Base-by-base conservation (phyloP, 2,797 vertebrate genomes). In the Pipistrellus pipistrellus region DNA sequence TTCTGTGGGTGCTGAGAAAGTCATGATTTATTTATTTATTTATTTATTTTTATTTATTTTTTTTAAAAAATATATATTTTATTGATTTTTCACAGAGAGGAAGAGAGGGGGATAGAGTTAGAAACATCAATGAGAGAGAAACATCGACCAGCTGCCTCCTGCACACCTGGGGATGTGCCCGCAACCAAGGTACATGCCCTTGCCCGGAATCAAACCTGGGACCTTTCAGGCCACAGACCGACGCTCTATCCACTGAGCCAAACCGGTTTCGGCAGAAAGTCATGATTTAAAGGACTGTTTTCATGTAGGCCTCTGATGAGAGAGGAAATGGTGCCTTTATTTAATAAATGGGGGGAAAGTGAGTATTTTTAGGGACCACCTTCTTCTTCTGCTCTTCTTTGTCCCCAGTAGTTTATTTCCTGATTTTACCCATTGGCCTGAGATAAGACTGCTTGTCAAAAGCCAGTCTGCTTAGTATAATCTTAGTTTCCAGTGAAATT, bases 401-500 rank as follows among this genome's bases (percentile, higher is more conserved):
- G 48, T 85, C 15, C 88, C 69, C 68, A 71, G 27, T 41, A 77
- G 89, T 97, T 96, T 85, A 96, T 97, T 97, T 94, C 85, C 69
- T 91, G 57, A 93, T 53, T 38, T 75, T 94, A 21, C 80, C 88
- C 71, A 90, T 53, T 89, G 4, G 35, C 85, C 88, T 97, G 96
- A 91, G 62, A 35, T 96, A 95, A 92, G 68, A 96, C 95, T 97
- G 11, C 41, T 97, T 97, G 94, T 93, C 95, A 97, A 76, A 62
- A 96, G 95, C 59, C 38, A 75, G 87, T 78, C 91, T 96, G 91
- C 72, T 97, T 66, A 66, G 59, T 14, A 30, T 62, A 35, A 35
- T 32, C 66, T 35, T 35, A 72, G 91, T 98, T 97, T 97, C 96
- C 96, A 96, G 97, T 96, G 97, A 97, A 95, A 97, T 97, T 88